phyloP scores from a whole-genome alignment of 1,140 invertebrate species.

The Drosophila kikkawai region DNA sequence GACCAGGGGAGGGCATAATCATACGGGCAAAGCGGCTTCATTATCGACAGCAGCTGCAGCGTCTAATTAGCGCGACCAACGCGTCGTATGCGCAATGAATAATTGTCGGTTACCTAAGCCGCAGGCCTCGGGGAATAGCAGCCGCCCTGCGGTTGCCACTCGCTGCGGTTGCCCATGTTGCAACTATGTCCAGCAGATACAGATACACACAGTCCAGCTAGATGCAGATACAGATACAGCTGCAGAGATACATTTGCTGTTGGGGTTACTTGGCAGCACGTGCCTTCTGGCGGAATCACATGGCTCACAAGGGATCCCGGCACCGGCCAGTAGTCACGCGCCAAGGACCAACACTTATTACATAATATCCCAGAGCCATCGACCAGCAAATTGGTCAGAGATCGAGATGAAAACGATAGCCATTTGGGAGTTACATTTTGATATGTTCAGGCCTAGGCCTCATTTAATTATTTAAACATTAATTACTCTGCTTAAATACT shows the following conservation, averaged over 20 bases:
- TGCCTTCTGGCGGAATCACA: constrained; percentile 15
- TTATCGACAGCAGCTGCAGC: constrained; percentile 33
- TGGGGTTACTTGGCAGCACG: constrained; percentile 7
- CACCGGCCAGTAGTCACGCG: constrained; percentile 28
- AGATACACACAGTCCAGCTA: background rate
- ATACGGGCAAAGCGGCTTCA: constrained; percentile 14
- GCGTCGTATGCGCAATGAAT: constrained; percentile 72
- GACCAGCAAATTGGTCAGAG: constrained; percentile 21
- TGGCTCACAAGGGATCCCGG: constrained; percentile 6
- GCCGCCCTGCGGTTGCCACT: constrained; percentile 18
- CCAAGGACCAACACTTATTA: constrained; percentile 37
- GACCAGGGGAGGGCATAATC: constrained; percentile 17
- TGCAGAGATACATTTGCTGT: background rate
- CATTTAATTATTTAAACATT: background rate
- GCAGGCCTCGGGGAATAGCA: constrained; percentile 2
- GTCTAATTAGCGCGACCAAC: constrained; percentile 68
- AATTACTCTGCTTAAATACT: background rate
- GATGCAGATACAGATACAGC: background rate
- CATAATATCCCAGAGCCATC: constrained; percentile 28
- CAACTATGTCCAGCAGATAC: constrained; percentile 7
- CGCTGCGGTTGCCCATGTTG: constrained; percentile 15
- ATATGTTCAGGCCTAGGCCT: background rate
- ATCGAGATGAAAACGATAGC: background rate
- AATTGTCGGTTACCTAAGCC: constrained; percentile 57
- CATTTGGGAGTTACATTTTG: background rate